Evolutionary conservation across 2,113 vertebrate species (phyloP), one percentile per base, ranked within the genome.

Genomic region (Colaptes auratus): DNA sequence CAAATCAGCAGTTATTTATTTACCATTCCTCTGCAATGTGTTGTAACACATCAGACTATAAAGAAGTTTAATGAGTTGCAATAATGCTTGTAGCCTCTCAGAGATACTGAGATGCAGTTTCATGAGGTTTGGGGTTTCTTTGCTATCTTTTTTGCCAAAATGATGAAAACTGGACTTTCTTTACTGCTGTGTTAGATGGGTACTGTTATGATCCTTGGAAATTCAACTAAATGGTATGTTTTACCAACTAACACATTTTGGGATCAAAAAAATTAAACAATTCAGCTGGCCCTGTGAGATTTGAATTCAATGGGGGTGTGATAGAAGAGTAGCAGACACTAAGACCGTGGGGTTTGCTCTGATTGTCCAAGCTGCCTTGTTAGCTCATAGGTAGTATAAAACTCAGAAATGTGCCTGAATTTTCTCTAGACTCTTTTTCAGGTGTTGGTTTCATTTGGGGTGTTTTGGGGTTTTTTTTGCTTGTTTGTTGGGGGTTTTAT

Each of bases 1-100:
- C 88, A 92, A 94, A 93, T 96, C 83, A 88, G 58, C 60, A 89
- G 77, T 96, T 95, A 93, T 96, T 96, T 92, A 95, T 92, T 93
- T 91, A 50, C n/a, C 70, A 55, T 89, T 90, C 77, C 44, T 80
- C 65, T 87, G 65, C 92, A 91, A 78, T 77, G 28, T 88, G 72
- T 87, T 93, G 71, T 84, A 95, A 91, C 79, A 73, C 55, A 77
- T 81, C 7, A 35, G 64, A 60, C 61, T 69, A 28, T 59, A 89
- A 83, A 95, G 81, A 94, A 93, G 42, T 88, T 95, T 91, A 96
- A 94, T 88, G 76, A 91, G 60, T 86, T 81, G 33, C 50, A 76
- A 69, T 91, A 95, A 66, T 75, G 52, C n/a, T 86, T 74, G 70
- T 35, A 39, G 61, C 61, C 55, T 85, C 87, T 89, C 8, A 8